A percentile compares a stretch with the other conserved stretches of the same genome.
Evolutionary conservation across 2,113 vertebrate genomes (phyloP).

Genomic region (Callospermophilus lateralis): DNA sequence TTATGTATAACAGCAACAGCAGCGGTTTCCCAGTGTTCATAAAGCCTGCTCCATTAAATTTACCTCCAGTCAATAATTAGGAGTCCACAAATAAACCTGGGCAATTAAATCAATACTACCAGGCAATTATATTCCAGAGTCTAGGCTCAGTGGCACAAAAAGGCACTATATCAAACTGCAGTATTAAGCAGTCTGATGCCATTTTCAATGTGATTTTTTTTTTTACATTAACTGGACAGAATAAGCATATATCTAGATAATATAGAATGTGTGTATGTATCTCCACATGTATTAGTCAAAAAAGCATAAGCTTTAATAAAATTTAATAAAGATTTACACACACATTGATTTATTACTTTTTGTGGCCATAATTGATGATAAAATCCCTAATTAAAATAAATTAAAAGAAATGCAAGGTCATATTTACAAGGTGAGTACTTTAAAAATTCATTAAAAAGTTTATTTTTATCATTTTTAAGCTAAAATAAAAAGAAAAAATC

Average conservation of each 20-base stretch:
- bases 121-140: conserved; percentile 91
- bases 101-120: conserved; percentile 99
- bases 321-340: conserved; percentile 55
- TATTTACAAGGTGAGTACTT: conserved; percentile 33
- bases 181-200: conserved; percentile 90
- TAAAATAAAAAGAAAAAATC: neutral
- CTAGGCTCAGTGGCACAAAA: conserved; percentile 93
- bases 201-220: conserved; percentile 81
- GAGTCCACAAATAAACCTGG: conserved; percentile 99
- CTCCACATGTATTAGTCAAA: neutral
- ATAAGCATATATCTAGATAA: conserved; percentile 52
- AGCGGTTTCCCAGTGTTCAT: conserved; percentile 96
- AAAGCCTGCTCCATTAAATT: conserved; percentile 98
- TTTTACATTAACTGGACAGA: conserved; percentile 77
- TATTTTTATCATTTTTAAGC: conserved; percentile 34
- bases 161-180: conserved; percentile 94
- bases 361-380: conserved; percentile 50
- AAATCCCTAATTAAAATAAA: conserved; percentile 54
- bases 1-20: conserved; percentile 95
- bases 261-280: neutral
- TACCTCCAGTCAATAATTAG: conserved; percentile 99
- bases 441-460: conserved; percentile 48
- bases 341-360: neutral
- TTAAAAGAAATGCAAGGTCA: conserved; percentile 42
- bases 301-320: conserved; percentile 16